Evolutionary conservation across 2,113 vertebrate genomes (phyloP), one percentile per base, ranked within the genome.

Genomic region (Seriola dumerili): DNA sequence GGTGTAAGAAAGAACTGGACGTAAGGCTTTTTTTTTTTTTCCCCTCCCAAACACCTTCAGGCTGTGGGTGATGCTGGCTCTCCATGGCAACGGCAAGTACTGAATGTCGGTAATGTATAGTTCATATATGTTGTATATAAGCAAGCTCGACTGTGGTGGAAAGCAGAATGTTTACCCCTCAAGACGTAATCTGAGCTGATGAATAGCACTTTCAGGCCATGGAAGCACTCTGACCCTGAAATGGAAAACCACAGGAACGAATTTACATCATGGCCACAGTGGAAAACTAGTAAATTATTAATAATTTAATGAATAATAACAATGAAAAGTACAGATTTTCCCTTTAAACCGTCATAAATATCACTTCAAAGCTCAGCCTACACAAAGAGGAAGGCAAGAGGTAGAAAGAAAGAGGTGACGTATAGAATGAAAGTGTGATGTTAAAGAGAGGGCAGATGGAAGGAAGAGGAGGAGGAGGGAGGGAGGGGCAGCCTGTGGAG

Each of bases 11-110:
- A 70, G 74, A 81, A 57, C 44, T 70, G 42, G 66, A 74, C 68
- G 64, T 65, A 59, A 72, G 48, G 23, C 2, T 10, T 67, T 66
- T 67, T 38, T 44, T 11, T 19, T 0, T 29, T 29, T 29, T 2
- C 2, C 29, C 4, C 0, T 29, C 34, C 4, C 1, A 62, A 48
- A 72, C 80, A 75, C 78, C 86, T 80, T 14, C 75, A 67, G 81
- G 73, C 59, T 76, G 38, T 58, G 59, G 65, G 57, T 44, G 77
- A 83, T 76, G 78, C 21, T 44, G 70, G 70, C 16, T 91, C 81
- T 74, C 91, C 85, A 87, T 87, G 88, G 87, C 84, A 88, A 91
- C 74, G 0, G 54, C 46, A 12, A 54, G 80, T 29, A 42, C 63
- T 57, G 50, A 79, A 79, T 78, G 77, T 83, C 72, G 72, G 79